Conservation (phyloP, 2,113 vertebrate genomes). For the Ciconia maguari region DNA sequence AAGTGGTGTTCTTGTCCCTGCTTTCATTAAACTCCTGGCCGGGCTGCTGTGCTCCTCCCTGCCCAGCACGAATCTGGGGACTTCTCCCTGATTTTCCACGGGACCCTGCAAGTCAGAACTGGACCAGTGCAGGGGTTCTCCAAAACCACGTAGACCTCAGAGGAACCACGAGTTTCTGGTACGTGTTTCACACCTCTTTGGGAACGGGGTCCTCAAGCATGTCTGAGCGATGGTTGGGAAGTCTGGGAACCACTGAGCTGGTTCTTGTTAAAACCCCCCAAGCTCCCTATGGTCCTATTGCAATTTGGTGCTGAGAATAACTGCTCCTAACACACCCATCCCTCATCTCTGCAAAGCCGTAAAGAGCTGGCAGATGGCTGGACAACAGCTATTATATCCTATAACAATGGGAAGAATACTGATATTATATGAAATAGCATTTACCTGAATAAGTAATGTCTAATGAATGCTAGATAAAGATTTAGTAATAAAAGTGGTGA, state of each 20-base stretch:
- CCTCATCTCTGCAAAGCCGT: background rate
- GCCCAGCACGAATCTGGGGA: background rate
- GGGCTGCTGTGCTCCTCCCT: background rate
- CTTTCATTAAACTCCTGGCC: background rate
- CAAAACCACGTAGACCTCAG: background rate
- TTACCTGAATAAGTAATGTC: background rate
- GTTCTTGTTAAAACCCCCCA: background rate
- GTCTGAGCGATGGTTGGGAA: rapidly evolving
- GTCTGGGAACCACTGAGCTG: rapidly evolving
- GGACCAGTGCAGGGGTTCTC: background rate
- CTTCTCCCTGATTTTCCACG: rapidly evolving
- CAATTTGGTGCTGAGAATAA: background rate
- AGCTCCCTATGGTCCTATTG: background rate
- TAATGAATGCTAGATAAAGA: background rate
- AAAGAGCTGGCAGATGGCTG: background rate
- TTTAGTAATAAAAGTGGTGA: background rate
- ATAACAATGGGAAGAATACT: background rate
- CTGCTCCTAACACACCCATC: background rate
- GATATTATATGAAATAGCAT: background rate
- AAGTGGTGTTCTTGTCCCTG: background rate
- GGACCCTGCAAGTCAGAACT: background rate
- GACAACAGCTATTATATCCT: background rate
- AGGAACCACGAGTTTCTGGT: background rate
- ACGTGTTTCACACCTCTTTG: background rate
- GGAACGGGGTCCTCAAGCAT: rapidly evolving